Evolutionary conservation across 35 echinoderm and acorn worm genomes (phyloP).

Genomic region (Apostichopus californicus): DNA sequence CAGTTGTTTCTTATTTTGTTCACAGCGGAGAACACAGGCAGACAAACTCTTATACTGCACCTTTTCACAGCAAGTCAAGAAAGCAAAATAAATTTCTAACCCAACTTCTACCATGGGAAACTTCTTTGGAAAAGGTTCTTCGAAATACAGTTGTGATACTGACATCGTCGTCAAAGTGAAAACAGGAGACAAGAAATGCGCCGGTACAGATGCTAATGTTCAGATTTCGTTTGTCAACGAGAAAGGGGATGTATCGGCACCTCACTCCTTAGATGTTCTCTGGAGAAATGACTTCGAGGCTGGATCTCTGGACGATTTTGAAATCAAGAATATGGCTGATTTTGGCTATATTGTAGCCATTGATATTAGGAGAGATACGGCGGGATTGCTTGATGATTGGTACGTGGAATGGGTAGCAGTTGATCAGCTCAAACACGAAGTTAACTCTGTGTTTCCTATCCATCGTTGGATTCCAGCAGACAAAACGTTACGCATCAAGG

Average conservation of each 20-base stretch:
- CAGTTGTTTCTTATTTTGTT: too few species aligned
- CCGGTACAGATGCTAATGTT: conserved; percentile 87
- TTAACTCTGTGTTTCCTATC: conserved; percentile 64
- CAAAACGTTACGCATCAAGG: conserved; percentile 39
- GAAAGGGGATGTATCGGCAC: conserved; percentile 41
- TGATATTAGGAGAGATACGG: conserved; percentile 70
- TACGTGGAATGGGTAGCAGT: conserved; percentile 71
- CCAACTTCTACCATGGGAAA: conserved; percentile 1
- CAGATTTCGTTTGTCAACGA: conserved; percentile 67
- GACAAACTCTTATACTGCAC: too few species aligned
- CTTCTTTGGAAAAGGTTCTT: neutral
- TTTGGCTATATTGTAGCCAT: conserved; percentile 72
- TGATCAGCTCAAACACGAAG: neutral
- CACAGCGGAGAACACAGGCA: too few species aligned
- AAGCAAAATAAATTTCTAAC: too few species aligned
- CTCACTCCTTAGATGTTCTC: conserved; percentile 49
- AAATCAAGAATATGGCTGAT: conserved; percentile 55
- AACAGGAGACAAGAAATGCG: conserved; percentile 92
- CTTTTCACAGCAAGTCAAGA: neutral
- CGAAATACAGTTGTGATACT: neutral
- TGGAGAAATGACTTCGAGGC: conserved; percentile 86
- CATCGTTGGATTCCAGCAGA: conserved; percentile 77
- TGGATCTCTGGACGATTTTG: conserved; percentile 64
- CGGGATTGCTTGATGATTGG: conserved; percentile 58
- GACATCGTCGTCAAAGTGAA: conserved; percentile 78